These are phyloP conservation scores for Keiferia lycopersicella DNA, from an alignment of 2,888 invertebrate genomes.

Conservation along the genomic window DNA sequence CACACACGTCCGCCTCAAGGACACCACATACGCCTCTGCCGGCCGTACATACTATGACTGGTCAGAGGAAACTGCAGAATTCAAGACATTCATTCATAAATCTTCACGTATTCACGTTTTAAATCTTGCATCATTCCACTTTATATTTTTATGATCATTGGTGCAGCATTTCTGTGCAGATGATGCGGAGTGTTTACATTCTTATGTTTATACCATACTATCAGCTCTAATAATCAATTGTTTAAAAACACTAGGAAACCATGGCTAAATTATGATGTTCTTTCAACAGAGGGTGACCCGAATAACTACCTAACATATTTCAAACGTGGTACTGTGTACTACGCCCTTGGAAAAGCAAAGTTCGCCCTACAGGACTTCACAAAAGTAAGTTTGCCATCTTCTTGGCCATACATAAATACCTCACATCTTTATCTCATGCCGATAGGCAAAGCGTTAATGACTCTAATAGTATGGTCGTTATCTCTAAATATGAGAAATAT, in stretches of 20 bases:
- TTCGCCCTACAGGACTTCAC: constrained; percentile 97
- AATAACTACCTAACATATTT: constrained; percentile 97
- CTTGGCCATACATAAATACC: no score
- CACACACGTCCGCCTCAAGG: constrained; percentile 19
- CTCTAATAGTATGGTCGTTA: no score
- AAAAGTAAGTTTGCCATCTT: constrained; percentile 60
- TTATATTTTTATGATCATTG: neutral
- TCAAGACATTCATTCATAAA: constrained; percentile 1
- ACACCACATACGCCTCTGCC: neutral
- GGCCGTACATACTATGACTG: no score
- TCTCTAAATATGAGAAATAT: no score
- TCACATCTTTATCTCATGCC: no score
- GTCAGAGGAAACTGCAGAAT: no score
- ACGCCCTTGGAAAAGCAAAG: constrained; percentile 97
- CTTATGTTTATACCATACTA: neutral
- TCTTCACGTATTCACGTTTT: neutral
- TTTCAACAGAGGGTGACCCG: constrained; percentile 92
- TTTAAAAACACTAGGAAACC: neutral
- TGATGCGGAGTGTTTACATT: neutral
- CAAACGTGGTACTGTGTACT: constrained; percentile 96
- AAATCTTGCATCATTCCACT: constrained; percentile 15
- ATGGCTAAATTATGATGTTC: neutral
- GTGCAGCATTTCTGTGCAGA: neutral
- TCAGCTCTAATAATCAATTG: no score
- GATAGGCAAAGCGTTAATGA: no score